Base-by-base conservation (phyloP, 2,113 vertebrate species). In the Corvus cornix region DNA sequence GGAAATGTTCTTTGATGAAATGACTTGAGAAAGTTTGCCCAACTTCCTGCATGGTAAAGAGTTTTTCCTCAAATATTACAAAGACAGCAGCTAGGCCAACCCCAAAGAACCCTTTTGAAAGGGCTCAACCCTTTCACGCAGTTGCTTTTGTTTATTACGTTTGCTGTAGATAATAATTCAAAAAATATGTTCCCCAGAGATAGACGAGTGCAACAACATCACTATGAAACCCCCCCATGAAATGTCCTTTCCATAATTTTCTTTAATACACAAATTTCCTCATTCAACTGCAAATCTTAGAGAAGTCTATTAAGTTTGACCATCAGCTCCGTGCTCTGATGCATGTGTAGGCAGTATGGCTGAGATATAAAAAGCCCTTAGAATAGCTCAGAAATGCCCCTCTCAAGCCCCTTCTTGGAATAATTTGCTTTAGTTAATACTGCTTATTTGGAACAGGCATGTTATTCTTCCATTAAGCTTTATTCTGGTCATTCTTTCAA, bases 381-480 rank as follows among this genome's bases (percentile, higher is more conserved):
- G 49, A 79, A 82, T 16, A 68, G 16, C 64, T 70, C 24, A 35
- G 59, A 93, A 85, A 79, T 5, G 6, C 10, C 37, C 46, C 10
- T 31, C 48, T 52, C 66, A 74, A 84, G 52, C 11, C 30, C 41
- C 19, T 80, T 92, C 56, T 78, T 86, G 44, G 73, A 63, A 93
- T 69, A 72, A 93, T 69, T 74, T 43, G 20, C 74, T 95, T 94
- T 79, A 69, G 76, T 84, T 84, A 90, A 83, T 87, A 67, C 56
- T 66, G n/a, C 51, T 73, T 85, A 53, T 23, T 94, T 92, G 89
- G 89, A 96, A 96, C 60, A 84, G 58, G 22, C 72, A 51, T 13
- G 37, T 77, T 89, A 86, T 93, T 94, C 77, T 95, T 90, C 62
- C 73, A 62, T 78, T 93, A 86, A 67, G 64, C 52, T 84, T 93